Evolutionary conservation across 2,797 vertebrate genomes (phyloP).

Genomic region (Phaenicophaeus curvirostris): DNA sequence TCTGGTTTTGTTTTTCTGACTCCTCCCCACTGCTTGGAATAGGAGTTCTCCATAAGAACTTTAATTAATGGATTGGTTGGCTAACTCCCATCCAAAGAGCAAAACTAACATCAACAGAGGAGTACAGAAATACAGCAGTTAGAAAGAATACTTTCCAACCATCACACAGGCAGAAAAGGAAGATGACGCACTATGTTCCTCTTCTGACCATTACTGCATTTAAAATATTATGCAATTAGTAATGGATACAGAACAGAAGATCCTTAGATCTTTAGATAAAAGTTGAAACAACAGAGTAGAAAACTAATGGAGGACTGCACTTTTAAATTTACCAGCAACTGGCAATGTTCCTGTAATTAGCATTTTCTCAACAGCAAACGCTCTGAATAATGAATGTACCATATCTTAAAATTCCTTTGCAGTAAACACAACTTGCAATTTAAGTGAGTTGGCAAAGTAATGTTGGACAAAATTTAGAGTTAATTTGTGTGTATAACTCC

Average conservation of each 20-base stretch:
- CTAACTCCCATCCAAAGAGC: neutral
- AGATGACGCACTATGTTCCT: neutral
- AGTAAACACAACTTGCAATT: neutral
- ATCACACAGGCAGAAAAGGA: neutral
- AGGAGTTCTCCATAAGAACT: neutral
- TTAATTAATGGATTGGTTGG: neutral
- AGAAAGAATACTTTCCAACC: neutral
- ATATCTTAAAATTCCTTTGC: neutral
- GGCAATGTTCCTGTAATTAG: neutral
- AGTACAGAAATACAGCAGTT: neutral
- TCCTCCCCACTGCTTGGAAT: neutral
- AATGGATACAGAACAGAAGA: neutral
- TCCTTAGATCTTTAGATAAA: neutral
- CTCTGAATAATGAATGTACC: conserved; percentile 20
- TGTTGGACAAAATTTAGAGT: neutral
- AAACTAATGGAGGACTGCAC: neutral
- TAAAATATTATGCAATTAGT: neutral
- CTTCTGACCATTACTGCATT: neutral
- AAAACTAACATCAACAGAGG: neutral
- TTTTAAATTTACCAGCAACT: neutral
- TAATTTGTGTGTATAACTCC: neutral
- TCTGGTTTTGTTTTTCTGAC: neutral
- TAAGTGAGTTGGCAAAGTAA: neutral
- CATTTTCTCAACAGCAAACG: neutral
- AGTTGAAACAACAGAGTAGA: neutral